phyloP scores from a whole-genome alignment of 30 jellyfish, hydroid and myxozoan species.

The Aurelia aurita region DNA sequence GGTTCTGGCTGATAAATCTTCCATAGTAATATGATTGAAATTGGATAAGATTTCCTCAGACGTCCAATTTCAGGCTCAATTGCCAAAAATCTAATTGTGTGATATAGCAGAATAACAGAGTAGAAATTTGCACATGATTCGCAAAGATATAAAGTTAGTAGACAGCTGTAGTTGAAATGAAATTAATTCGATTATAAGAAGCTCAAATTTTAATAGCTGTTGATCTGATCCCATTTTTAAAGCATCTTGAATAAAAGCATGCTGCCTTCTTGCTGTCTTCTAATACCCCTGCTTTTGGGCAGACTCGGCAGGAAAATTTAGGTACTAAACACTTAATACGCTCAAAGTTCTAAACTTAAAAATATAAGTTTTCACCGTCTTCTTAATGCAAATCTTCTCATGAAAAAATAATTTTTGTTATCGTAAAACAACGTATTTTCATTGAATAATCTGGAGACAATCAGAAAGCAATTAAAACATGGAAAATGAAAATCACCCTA shows the following conservation, averaged over 20 bases:
- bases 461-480: too few relatives aligned
- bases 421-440: too few relatives aligned
- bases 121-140: constrained; percentile 27
- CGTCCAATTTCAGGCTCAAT: constrained; percentile 40
- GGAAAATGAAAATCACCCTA: too few relatives aligned
- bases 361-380: too few relatives aligned
- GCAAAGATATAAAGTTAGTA: constrained; percentile 1
- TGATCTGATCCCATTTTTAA: constrained; percentile 25
- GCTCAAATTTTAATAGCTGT: constrained; percentile 11
- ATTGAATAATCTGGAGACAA: too few relatives aligned
- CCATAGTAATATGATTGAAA: constrained; percentile 24
- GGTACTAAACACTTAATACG: constrained; percentile 10
- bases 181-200: constrained; percentile 22
- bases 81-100: constrained; percentile 64
- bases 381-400: too few relatives aligned
- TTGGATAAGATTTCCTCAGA: constrained; percentile 28
- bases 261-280: constrained; percentile 29
- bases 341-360: neutral
- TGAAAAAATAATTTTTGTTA: too few relatives aligned
- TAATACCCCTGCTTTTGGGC: constrained; percentile 35
- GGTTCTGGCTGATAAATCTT: constrained; percentile 10
- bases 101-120: constrained; percentile 42
- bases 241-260: constrained; percentile 13
- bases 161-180: constrained; percentile 49
- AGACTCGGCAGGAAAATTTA: constrained; percentile 29